Evolutionary conservation across 2,797 vertebrate species (phyloP).

Genomic region (Yasuhikotakia modesta): DNA sequence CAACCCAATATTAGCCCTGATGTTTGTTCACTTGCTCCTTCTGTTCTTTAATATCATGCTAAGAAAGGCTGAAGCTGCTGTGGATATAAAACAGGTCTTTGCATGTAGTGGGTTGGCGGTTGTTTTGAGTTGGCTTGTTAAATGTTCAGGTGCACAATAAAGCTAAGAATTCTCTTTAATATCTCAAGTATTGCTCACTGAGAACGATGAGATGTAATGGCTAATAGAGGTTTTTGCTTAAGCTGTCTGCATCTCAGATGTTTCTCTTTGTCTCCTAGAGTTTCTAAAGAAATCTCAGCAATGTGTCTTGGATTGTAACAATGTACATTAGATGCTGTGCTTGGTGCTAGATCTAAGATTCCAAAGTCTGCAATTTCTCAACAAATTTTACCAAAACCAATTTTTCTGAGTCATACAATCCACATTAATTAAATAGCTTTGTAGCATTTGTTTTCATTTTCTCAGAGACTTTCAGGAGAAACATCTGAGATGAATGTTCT

Average conservation of each 20-base stretch:
- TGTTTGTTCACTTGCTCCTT: conserved; percentile 64
- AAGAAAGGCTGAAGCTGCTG: conserved; percentile 35
- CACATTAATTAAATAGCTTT: conserved; percentile 2
- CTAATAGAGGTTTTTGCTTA: neutral
- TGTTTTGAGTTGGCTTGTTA: neutral
- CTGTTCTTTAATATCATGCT: conserved; percentile 55
- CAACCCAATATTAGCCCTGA: conserved; percentile 74
- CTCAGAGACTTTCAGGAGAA: neutral
- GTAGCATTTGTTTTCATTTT: neutral
- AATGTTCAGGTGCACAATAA: neutral
- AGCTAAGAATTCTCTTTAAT: neutral
- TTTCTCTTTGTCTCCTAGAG: neutral
- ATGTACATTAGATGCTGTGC: neutral
- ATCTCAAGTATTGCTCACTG: neutral
- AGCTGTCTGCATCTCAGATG: neutral
- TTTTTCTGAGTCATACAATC: neutral
- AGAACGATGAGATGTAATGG: neutral
- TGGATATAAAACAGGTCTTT: conserved; percentile 33
- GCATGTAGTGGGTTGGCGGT: neutral
- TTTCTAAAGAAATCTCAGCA: neutral
- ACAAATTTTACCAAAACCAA: neutral
- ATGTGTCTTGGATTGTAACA: neutral
- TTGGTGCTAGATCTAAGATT: neutral
- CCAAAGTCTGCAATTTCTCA: conserved; percentile 3
- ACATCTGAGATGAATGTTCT: neutral